Evolutionary conservation across 1,140 invertebrate genomes (phyloP).

Genomic region (Cotesia vestalis): DNA sequence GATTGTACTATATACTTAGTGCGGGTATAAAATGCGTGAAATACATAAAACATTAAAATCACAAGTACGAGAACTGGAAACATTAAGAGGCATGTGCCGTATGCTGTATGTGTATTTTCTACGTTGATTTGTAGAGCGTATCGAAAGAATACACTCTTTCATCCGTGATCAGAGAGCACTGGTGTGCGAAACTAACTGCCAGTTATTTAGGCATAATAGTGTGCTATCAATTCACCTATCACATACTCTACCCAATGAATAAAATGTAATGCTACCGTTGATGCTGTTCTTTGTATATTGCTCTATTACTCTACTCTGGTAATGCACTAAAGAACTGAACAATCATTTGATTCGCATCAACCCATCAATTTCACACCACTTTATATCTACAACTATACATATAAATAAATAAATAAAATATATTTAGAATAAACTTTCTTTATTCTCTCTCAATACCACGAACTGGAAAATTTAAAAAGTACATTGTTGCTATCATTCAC

Average conservation of each 20-base stretch:
- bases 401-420: too few relatives aligned
- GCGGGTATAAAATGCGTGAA: not conserved
- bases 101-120: slow-evolving; percentile 38
- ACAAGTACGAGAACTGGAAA: not conserved
- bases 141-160: slow-evolving; percentile 47
- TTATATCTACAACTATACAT: too few relatives aligned
- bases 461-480: too few relatives aligned
- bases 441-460: too few relatives aligned
- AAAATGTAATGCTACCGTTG: slow-evolving; percentile 26
- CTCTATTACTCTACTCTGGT: not conserved
- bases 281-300: not conserved
- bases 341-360: too few relatives aligned
- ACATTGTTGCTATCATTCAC: too few relatives aligned
- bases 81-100: slow-evolving; percentile 7
- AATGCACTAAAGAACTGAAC: too few relatives aligned
- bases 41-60: not conserved
- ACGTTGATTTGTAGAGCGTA: slow-evolving; percentile 53
- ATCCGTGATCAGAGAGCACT: slow-evolving; percentile 42
- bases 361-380: too few relatives aligned
- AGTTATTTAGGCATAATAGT: slow-evolving; percentile 43
- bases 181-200: slow-evolving; percentile 30
- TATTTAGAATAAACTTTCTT: too few relatives aligned
- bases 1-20: too few relatives aligned
- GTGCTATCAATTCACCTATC: slow-evolving; percentile 30
- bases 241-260: slow-evolving; percentile 28